A percentile compares a stretch with the other conserved stretches of the same genome.
Conservation (phyloP, 2,113 vertebrate genomes). For the Pseudorasbora parva region DNA sequence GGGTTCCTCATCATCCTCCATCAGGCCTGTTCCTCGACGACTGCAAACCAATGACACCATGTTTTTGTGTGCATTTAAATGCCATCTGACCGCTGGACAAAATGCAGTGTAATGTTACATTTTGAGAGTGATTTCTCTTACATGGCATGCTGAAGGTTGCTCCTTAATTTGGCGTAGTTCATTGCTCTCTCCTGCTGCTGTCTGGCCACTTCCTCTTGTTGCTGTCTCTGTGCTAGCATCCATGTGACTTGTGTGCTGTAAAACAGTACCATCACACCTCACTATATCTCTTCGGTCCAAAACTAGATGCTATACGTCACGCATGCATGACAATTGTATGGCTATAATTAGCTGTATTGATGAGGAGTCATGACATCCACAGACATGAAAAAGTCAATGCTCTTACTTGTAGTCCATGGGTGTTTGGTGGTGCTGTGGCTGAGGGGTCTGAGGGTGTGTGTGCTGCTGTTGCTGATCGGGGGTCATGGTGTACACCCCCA, state of each 20-base stretch:
- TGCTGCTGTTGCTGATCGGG: slow-evolving; percentile 84
- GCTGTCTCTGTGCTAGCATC: slow-evolving; percentile 99
- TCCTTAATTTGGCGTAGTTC: slow-evolving; percentile 99
- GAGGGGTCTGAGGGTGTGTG: slow-evolving; percentile 71
- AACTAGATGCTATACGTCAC: background rate
- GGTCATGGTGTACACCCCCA: slow-evolving; percentile 93
- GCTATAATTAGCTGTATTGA: background rate
- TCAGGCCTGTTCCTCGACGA: slow-evolving; percentile 94
- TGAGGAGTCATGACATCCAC: background rate
- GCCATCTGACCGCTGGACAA: too few relatives aligned
- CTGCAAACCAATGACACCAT: slow-evolving; percentile 68
- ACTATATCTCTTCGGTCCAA: slow-evolving; percentile 66
- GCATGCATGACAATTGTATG: background rate
- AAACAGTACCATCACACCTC: slow-evolving; percentile 85
- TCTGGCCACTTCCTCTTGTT: slow-evolving; percentile 97
- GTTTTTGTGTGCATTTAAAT: background rate
- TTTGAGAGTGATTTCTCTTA: slow-evolving; percentile 71
- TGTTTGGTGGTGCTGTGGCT: slow-evolving; percentile 80
- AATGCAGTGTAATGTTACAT: background rate
- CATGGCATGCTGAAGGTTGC: slow-evolving; percentile 98
- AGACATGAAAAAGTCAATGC: slow-evolving; percentile 25
- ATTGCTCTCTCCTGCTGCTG: slow-evolving; percentile 98
- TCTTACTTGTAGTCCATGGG: slow-evolving; percentile 97
- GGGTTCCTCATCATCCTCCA: slow-evolving; percentile 99
- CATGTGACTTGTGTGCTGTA: slow-evolving; percentile 98